These are phyloP conservation scores for Heliangelus exortis DNA, from an alignment of 2,797 vertebrate genomes.

Conservation along the genomic window DNA sequence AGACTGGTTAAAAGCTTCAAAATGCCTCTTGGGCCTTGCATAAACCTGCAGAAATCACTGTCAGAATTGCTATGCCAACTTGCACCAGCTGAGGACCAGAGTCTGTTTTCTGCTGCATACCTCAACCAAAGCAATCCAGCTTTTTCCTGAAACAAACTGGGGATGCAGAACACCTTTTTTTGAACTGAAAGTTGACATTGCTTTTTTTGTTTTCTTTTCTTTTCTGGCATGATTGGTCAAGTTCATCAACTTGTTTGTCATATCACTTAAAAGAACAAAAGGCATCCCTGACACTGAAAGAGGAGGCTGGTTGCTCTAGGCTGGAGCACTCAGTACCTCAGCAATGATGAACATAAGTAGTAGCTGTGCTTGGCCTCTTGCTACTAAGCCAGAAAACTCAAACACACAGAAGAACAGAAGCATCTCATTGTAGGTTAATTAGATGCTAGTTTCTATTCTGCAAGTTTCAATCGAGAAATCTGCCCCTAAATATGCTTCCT, in stretches of 20 bases:
- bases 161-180: not conserved
- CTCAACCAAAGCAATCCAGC: not conserved
- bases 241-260: slow-evolving; percentile 33
- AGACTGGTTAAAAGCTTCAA: not conserved
- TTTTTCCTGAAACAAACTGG: not conserved
- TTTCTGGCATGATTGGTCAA: not conserved
- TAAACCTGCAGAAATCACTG: not conserved
- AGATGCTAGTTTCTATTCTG: not conserved
- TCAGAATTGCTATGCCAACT: not conserved
- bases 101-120: not conserved
- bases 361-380: not conserved
- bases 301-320: not conserved
- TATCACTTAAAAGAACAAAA: slow-evolving; percentile 40
- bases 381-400: not conserved
- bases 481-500: not conserved
- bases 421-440: not conserved
- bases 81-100: not conserved
- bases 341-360: not conserved
- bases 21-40: not conserved
- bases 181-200: not conserved
- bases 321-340: not conserved
- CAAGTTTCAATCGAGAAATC: not conserved
- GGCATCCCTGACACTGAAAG: not conserved
- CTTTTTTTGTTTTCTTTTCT: not conserved
- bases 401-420: not conserved